Evolutionary conservation across 1,140 invertebrate genomes (phyloP).

Genomic region (Leptinotarsa defecta): DNA sequence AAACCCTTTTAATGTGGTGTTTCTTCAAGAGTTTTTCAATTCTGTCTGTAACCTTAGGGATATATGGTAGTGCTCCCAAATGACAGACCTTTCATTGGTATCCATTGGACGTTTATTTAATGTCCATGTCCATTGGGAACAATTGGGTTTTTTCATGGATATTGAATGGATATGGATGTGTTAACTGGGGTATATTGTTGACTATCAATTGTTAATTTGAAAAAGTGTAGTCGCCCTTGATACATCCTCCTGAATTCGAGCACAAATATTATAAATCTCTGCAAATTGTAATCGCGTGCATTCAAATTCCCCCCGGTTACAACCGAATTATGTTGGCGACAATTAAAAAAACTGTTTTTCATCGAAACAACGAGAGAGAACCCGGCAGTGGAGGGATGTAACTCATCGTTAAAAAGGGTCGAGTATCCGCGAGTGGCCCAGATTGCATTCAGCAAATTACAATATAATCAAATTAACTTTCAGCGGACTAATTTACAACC

Average conservation of each 20-base stretch:
- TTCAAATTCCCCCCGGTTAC: background rate
- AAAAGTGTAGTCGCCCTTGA: background rate
- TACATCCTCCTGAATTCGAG: background rate
- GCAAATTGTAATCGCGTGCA: background rate
- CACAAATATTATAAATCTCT: background rate
- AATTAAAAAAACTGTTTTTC: slow-evolving; percentile 23
- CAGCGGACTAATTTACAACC: slow-evolving; percentile 38
- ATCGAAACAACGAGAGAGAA: slow-evolving; percentile 21
- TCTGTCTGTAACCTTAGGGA: too few relatives aligned
- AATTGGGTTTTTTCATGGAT: background rate
- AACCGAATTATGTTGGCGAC: background rate
- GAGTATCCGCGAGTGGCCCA: slow-evolving; percentile 26
- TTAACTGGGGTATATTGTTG: background rate
- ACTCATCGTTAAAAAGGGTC: slow-evolving; percentile 35
- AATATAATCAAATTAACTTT: slow-evolving; percentile 49
- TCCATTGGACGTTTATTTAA: too few relatives aligned
- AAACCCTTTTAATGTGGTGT: too few relatives aligned
- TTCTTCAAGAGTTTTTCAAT: too few relatives aligned
- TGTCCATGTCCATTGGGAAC: too few relatives aligned
- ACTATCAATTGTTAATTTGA: background rate
- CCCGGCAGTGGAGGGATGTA: slow-evolving; percentile 25
- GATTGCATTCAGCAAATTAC: slow-evolving; percentile 45
- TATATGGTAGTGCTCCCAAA: too few relatives aligned
- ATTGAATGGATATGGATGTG: background rate
- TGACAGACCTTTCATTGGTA: too few relatives aligned